phyloP scores from a whole-genome alignment of 2,888 invertebrate genomes.

The Drosophila nr. fundita region DNA sequence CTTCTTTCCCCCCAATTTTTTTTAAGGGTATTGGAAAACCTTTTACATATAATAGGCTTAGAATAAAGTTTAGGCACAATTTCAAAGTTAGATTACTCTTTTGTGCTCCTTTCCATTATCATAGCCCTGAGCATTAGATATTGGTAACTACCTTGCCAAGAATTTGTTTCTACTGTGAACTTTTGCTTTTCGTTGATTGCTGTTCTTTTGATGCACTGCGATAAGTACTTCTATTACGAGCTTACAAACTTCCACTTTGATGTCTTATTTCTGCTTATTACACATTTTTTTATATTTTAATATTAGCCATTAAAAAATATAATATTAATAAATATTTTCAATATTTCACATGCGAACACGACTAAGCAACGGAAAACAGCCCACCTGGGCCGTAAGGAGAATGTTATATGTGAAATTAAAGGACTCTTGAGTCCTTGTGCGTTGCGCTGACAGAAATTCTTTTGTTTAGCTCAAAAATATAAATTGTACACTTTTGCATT shows the following conservation, averaged over 20 bases:
- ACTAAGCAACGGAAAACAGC: background rate
- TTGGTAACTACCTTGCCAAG: constrained; percentile 7
- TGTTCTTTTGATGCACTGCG: constrained; percentile 12
- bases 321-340: constrained; percentile 4
- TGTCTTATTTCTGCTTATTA: constrained; percentile 27
- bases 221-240: constrained; percentile 12
- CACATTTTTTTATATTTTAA: constrained; percentile 33
- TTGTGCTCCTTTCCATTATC: constrained; percentile 26
- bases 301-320: constrained; percentile 36
- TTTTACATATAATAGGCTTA: background rate
- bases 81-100: constrained; percentile 44
- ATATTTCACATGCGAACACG: no score
- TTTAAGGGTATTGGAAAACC: background rate
- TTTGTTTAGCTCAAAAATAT: background rate
- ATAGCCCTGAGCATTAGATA: constrained; percentile 8
- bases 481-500: constrained; percentile 11
- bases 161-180: constrained; percentile 11
- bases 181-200: constrained; percentile 2
- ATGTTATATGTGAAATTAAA: constrained; percentile 50
- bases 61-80: constrained; percentile 18
- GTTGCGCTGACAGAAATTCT: constrained; percentile 1
- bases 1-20: background rate
- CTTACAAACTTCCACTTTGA: constrained; percentile 36
- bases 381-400: constrained; percentile 24
- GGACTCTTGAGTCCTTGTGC: constrained; percentile 10